Conservation (phyloP, 2,113 vertebrate genomes). For the Conger conger region DNA sequence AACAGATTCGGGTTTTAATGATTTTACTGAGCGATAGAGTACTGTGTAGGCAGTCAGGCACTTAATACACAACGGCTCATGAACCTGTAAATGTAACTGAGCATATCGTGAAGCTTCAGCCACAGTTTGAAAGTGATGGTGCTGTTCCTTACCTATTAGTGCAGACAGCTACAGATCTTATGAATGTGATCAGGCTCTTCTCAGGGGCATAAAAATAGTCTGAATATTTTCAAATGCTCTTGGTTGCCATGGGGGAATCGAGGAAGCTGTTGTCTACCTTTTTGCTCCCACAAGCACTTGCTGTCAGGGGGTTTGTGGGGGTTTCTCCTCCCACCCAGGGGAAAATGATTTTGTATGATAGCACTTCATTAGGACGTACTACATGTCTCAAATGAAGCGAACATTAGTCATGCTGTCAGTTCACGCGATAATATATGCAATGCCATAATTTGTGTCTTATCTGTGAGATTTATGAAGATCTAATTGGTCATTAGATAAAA, state of each 20-base stretch:
- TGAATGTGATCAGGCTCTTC: background rate
- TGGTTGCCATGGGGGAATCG: background rate
- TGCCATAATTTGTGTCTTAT: background rate
- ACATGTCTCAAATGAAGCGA: too few relatives aligned
- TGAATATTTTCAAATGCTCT: background rate
- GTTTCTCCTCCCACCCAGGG: background rate
- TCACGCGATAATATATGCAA: background rate
- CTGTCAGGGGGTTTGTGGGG: too few relatives aligned
- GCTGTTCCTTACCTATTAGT: too few relatives aligned
- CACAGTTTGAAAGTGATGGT: too few relatives aligned
- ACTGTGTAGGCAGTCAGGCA: too few relatives aligned
- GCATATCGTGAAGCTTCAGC: too few relatives aligned
- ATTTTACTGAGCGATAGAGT: background rate
- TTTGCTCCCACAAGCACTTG: background rate
- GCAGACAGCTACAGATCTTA: too few relatives aligned
- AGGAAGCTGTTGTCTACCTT: background rate
- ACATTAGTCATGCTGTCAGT: too few relatives aligned
- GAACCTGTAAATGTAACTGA: too few relatives aligned
- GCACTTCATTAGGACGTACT: too few relatives aligned
- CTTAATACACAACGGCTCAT: too few relatives aligned
- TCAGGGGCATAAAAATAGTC: background rate
- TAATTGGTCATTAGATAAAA: background rate
- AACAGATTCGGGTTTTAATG: background rate
- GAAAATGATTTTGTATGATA: background rate
- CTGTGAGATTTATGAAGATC: background rate